A percentile compares a stretch with the other conserved stretches of the same genome.
These are phyloP conservation scores for Spea hammondii DNA, from an alignment of 2,797 vertebrate genomes.

Conservation along the genomic window DNA sequence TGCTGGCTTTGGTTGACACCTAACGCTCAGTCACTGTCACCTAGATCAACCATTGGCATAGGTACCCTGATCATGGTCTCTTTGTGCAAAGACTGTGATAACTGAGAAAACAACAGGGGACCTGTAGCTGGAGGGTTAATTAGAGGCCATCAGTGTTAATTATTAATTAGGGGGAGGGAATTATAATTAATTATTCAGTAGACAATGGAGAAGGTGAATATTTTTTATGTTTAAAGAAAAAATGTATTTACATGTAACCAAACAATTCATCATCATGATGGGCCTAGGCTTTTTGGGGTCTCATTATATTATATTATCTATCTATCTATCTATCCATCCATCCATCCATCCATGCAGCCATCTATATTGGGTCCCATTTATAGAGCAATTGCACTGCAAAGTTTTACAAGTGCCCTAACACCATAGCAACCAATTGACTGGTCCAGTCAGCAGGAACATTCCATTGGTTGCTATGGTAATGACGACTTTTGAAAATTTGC, in stretches of 20 bases:
- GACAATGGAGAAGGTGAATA: neutral
- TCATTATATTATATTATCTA: too few species aligned
- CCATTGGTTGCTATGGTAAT: too few species aligned
- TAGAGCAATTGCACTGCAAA: too few species aligned
- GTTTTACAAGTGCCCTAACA: too few species aligned
- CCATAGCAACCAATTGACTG: too few species aligned
- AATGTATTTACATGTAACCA: neutral
- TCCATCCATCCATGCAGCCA: too few species aligned
- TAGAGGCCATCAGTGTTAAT: constrained; percentile 22
- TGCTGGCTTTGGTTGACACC: constrained; percentile 24
- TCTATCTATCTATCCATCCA: too few species aligned
- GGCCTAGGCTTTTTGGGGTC: too few species aligned
- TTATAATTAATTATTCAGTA: constrained; percentile 33
- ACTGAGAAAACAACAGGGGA: constrained; percentile 5
- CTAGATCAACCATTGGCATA: constrained; percentile 7
- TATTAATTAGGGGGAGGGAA: constrained; percentile 28
- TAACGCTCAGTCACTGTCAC: constrained; percentile 8
- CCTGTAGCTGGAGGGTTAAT: constrained; percentile 25
- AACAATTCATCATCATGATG: neutral
- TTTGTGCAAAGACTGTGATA: neutral
- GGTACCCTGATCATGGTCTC: neutral
- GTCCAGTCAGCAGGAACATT: too few species aligned
- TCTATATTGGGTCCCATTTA: too few species aligned
- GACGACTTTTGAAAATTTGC: too few species aligned
- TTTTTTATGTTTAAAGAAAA: neutral